These are phyloP conservation scores for Andrena flavipes DNA, from an alignment of 2,888 invertebrate species.

Conservation along the genomic window DNA sequence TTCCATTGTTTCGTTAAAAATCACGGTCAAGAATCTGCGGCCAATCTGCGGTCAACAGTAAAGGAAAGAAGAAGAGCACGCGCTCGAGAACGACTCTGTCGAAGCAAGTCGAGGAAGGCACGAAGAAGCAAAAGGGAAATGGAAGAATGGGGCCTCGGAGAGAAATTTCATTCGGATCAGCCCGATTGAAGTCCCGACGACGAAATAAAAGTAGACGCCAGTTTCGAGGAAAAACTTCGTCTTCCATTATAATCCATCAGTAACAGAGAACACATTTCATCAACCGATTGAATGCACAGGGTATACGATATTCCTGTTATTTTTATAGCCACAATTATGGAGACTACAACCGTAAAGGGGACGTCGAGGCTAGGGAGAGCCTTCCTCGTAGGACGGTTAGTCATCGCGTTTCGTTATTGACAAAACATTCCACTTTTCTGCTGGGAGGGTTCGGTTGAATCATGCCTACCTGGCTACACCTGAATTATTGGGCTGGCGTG, in stretches of 20 bases:
- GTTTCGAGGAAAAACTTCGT: constrained; percentile 34
- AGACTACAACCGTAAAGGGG: neutral
- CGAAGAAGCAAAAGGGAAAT: constrained; percentile 1
- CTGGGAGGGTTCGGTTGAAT: constrained; percentile 14
- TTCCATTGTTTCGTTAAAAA: constrained; percentile 66
- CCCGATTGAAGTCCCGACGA: constrained; percentile 10
- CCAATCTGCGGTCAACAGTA: constrained; percentile 44
- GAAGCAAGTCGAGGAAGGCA: neutral
- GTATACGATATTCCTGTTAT: neutral
- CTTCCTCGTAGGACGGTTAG: constrained; percentile 1
- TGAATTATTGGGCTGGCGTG: constrained; percentile 6
- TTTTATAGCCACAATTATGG: neutral
- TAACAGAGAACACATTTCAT: neutral
- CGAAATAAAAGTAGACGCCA: constrained; percentile 13
- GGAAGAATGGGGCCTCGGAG: constrained; percentile 39
- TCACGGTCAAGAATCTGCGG: constrained; percentile 51
- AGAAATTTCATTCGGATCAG: constrained; percentile 52
- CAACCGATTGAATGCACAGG: neutral
- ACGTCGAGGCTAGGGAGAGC: neutral
- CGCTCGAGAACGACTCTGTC: neutral
- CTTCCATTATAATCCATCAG: neutral
- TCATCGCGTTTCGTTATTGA: constrained; percentile 36
- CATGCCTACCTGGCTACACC: constrained; percentile 9
- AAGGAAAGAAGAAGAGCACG: neutral
- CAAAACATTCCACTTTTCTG: constrained; percentile 33